These are phyloP conservation scores for Oreocharis arfaki DNA, from an alignment of 2,113 vertebrate genomes.

Conservation along the genomic window DNA sequence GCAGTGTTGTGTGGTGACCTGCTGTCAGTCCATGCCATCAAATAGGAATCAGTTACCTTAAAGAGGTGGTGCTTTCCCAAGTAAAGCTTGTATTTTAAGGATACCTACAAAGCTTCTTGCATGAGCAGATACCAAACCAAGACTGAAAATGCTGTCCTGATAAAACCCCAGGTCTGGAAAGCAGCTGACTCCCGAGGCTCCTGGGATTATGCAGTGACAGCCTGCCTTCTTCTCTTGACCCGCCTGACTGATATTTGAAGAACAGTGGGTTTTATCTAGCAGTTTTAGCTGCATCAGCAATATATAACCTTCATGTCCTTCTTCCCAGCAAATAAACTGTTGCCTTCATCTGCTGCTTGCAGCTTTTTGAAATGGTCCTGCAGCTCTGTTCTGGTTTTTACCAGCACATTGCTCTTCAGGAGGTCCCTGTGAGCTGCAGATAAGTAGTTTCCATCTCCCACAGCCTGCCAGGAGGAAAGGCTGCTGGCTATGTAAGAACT, in stretches of 20 bases:
- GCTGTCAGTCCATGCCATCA: background rate
- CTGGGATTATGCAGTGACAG: background rate
- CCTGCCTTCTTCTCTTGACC: background rate
- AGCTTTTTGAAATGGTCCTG: background rate
- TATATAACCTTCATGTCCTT: background rate
- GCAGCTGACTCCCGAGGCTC: background rate
- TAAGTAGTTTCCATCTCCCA: background rate
- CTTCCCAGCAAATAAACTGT: background rate
- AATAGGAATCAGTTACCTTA: background rate
- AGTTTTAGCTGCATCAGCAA: background rate
- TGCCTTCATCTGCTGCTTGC: background rate
- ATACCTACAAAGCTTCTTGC: background rate
- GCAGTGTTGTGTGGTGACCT: background rate
- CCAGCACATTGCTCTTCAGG: background rate
- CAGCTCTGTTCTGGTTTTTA: background rate
- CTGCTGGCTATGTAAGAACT: background rate
- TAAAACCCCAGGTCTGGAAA: background rate
- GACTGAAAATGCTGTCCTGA: background rate
- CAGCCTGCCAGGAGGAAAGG: background rate
- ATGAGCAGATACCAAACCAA: background rate
- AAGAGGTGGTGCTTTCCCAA: background rate
- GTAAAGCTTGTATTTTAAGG: background rate
- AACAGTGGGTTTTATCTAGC: background rate
- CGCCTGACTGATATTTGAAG: background rate
- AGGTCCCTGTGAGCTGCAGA: background rate